Conservation (phyloP, 2,797 vertebrate genomes). For the Prionace glauca region DNA sequence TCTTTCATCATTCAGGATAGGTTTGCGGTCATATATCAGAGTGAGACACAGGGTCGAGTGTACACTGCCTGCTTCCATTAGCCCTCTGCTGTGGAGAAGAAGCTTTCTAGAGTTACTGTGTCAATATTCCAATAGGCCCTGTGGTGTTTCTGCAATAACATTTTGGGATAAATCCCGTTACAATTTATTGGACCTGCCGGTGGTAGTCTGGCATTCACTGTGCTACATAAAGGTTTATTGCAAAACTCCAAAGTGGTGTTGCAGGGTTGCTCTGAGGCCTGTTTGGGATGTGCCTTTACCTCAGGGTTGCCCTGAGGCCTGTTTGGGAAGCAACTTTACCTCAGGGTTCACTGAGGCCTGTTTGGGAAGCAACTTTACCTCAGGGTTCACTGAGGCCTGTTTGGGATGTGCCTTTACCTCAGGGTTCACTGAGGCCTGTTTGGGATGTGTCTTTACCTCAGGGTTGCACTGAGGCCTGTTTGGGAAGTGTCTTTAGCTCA, state of each 20-base stretch:
- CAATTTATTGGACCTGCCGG: neutral
- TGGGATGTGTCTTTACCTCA: no score
- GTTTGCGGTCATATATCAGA: neutral
- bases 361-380: no score
- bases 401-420: no score
- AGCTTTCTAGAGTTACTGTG: neutral
- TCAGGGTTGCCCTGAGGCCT: no score
- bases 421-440: no score
- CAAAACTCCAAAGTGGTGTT: neutral
- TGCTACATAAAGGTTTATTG: neutral
- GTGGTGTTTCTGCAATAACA: neutral
- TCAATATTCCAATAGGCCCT: neutral
- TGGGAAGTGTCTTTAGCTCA: no score
- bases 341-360: no score
- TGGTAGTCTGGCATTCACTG: neutral
- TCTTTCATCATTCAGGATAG: conserved; percentile 15
- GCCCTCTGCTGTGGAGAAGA: neutral
- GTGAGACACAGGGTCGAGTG: neutral
- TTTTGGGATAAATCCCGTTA: neutral
- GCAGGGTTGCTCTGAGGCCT: neutral
- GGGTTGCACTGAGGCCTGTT: no score
- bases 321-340: no score
- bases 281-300: neutral
- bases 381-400: no score
- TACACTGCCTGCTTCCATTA: neutral